A percentile compares a stretch with the other conserved stretches of the same genome.
These are phyloP conservation scores for Pao palembangensis DNA, from an alignment of 2,113 vertebrate genomes.

Conservation along the genomic window DNA sequence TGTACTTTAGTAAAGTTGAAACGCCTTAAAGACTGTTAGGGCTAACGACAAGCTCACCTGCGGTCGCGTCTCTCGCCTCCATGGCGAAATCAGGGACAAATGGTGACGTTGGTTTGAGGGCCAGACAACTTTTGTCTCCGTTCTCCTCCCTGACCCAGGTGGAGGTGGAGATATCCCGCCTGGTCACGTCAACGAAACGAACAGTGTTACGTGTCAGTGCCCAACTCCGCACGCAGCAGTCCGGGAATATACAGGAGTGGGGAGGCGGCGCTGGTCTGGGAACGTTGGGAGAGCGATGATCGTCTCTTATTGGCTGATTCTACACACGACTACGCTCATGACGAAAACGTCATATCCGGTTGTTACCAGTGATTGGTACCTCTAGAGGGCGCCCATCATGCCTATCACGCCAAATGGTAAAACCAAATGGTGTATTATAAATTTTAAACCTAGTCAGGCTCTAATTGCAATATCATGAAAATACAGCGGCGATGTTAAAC, in stretches of 20 bases:
- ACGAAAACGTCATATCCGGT: conserved; percentile 24
- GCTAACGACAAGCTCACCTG: conserved; percentile 52
- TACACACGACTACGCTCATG: not conserved
- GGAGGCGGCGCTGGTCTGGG: conserved; percentile 15
- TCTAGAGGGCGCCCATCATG: too few relatives aligned
- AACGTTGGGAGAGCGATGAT: conserved; percentile 50
- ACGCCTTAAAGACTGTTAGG: conserved; percentile 4
- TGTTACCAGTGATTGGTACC: too few relatives aligned
- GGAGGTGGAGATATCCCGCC: conserved; percentile 19
- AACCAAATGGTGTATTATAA: too few relatives aligned
- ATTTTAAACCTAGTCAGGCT: too few relatives aligned
- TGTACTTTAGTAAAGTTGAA: not conserved
- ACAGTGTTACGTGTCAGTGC: conserved; percentile 64
- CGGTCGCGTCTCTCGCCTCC: conserved; percentile 54
- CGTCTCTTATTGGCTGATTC: conserved; percentile 46
- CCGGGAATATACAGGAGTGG: not conserved
- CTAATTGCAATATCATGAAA: too few relatives aligned
- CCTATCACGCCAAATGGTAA: too few relatives aligned
- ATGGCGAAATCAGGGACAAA: conserved; percentile 21
- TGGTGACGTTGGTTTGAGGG: not conserved
- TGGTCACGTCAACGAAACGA: conserved; percentile 16
- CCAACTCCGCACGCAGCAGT: conserved; percentile 3
- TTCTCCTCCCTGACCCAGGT: conserved; percentile 32
- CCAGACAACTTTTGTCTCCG: conserved; percentile 5
- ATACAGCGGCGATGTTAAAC: too few relatives aligned